Evolutionary conservation across 2,113 vertebrate species (phyloP).

Genomic region (Perca flavescens): DNA sequence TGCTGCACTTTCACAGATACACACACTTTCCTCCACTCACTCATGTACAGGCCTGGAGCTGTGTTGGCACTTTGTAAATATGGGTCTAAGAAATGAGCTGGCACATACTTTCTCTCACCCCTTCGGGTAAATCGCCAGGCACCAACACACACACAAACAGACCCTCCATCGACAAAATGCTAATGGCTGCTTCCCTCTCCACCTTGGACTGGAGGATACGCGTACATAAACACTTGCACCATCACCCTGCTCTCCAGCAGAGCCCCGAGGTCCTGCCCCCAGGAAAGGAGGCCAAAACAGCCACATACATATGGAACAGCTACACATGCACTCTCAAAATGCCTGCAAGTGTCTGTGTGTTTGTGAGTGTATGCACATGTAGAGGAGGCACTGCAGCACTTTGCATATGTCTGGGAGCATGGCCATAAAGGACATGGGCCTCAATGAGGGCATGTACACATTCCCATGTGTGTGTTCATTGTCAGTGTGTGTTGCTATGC

Average conservation of each 20-base stretch:
- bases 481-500: constrained; percentile 34
- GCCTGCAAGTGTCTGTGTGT: constrained; percentile 43
- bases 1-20: constrained; percentile 18
- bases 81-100: constrained; percentile 29
- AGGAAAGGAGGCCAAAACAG: constrained; percentile 66
- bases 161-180: constrained; percentile 27
- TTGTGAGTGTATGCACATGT: constrained; percentile 22
- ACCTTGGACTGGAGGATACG: constrained; percentile 18
- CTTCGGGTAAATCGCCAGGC: not conserved
- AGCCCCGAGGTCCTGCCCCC: constrained; percentile 65
- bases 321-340: constrained; percentile 46
- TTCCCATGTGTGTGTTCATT: not conserved
- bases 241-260: constrained; percentile 53
- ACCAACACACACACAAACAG: not conserved
- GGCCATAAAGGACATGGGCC: constrained; percentile 38
- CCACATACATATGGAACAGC: constrained; percentile 80
- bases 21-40: constrained; percentile 62
- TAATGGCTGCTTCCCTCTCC: constrained; percentile 25
- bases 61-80: constrained; percentile 13
- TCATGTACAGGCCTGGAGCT: constrained; percentile 21
- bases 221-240: constrained; percentile 48
- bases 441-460: constrained; percentile 34
- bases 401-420: constrained; percentile 67
- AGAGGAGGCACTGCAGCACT: constrained; percentile 41
- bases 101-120: constrained; percentile 22